phyloP scores from a whole-genome alignment of 2,113 vertebrate genomes.

The Megaceryle torquata region DNA sequence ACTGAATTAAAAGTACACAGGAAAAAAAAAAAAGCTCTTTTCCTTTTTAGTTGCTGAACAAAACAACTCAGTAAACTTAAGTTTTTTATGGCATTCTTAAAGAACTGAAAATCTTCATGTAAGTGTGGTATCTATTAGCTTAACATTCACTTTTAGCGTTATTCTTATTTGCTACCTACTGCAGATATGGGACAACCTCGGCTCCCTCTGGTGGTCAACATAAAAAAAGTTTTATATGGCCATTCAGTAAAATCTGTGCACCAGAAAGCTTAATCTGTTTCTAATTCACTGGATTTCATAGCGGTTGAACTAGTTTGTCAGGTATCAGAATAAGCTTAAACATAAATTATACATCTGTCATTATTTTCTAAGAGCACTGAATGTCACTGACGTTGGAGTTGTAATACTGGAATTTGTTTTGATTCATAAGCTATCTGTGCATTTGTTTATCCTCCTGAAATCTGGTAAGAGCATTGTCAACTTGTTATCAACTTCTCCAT shows the following conservation, averaged over 20 bases:
- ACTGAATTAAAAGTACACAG: not conserved
- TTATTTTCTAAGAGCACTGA: not conserved
- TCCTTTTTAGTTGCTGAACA: not conserved
- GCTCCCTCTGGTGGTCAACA: constrained; percentile 58
- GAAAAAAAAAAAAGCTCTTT: not conserved
- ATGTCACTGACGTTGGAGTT: not conserved
- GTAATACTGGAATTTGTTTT: not conserved
- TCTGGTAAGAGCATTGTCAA: not conserved
- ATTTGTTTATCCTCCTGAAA: not conserved
- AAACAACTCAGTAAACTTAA: not conserved
- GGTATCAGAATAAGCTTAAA: not conserved
- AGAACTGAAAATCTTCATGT: not conserved
- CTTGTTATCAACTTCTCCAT: not conserved
- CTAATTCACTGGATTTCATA: not conserved
- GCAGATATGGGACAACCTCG: not conserved
- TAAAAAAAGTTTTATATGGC: not conserved
- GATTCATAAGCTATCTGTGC: not conserved
- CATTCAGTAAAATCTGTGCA: not conserved
- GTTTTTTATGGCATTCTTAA: not conserved
- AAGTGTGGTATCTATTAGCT: not conserved
- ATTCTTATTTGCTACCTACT: too few relatives aligned
- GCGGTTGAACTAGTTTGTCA: not conserved
- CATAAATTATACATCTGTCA: not conserved
- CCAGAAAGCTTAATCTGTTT: not conserved
- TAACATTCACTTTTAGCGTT: not conserved